Percentiles rank a stretch among this genome's conserved stretches.
phyloP scores from a whole-genome alignment of 2,113 vertebrate genomes.

The Tachysurus vachellii region DNA sequence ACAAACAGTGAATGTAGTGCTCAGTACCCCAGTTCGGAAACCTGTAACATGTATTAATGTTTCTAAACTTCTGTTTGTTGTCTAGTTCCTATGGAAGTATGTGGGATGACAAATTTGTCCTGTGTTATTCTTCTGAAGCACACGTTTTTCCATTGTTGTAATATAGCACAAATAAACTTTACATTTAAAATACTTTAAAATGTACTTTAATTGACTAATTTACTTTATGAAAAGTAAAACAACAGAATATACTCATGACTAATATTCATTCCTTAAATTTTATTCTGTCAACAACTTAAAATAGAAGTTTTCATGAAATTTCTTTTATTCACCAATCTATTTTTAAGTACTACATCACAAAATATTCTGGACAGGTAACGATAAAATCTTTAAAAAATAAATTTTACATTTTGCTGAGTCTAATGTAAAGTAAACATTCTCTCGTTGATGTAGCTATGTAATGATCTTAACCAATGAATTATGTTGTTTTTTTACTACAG shows the following conservation, averaged over 20 bases:
- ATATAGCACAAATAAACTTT: background rate
- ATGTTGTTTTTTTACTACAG: background rate
- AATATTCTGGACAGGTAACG: background rate
- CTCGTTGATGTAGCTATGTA: background rate
- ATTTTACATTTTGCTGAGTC: background rate
- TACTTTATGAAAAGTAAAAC: background rate
- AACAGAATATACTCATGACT: background rate
- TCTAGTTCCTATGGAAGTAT: background rate
- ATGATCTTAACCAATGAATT: background rate
- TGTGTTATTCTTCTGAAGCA: background rate
- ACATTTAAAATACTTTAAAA: background rate
- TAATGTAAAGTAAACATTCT: background rate
- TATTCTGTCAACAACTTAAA: background rate
- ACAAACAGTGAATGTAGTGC: background rate
- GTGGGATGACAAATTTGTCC: background rate
- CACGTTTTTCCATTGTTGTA: background rate
- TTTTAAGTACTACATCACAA: background rate
- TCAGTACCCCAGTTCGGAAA: background rate
- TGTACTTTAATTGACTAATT: background rate
- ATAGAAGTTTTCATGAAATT: background rate
- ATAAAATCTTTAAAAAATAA: background rate
- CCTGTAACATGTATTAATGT: background rate
- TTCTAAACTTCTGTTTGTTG: background rate
- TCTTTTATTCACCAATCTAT: background rate
- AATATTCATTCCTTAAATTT: background rate